Evolutionary conservation across 2,113 vertebrate genomes (phyloP).

Genomic region (Rhegmatorhina hoffmannsi): DNA sequence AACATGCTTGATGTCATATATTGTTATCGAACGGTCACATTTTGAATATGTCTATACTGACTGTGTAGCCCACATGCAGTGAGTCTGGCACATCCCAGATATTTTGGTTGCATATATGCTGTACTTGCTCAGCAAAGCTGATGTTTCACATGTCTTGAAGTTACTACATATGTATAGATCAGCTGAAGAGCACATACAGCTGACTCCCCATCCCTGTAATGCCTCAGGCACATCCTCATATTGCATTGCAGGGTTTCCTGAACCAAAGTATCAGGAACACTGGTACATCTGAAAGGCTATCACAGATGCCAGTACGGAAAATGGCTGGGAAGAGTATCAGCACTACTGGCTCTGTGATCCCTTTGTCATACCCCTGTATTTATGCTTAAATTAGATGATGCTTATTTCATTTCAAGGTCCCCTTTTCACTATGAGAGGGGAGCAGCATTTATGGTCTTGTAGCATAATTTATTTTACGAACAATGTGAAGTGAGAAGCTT

Average conservation of each 20-base stretch:
- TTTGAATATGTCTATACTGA: background rate
- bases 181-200: background rate
- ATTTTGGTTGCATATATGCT: fast-evolving
- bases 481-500: background rate
- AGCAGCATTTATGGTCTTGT: background rate
- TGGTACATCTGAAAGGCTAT: background rate
- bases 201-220: background rate
- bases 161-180: background rate
- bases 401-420: background rate
- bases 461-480: background rate
- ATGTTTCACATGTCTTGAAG: background rate
- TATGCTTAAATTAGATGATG: background rate
- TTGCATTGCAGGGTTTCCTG: background rate
- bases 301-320: background rate
- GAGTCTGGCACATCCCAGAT: background rate
- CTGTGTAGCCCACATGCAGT: background rate
- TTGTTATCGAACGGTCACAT: background rate
- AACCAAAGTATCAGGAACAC: background rate
- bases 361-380: background rate
- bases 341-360: background rate
- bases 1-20: background rate
- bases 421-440: background rate
- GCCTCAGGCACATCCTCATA: background rate
- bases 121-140: background rate
- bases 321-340: background rate